Conservation (phyloP, 2,113 vertebrate species). For the Marcusenius ussheri region DNA sequence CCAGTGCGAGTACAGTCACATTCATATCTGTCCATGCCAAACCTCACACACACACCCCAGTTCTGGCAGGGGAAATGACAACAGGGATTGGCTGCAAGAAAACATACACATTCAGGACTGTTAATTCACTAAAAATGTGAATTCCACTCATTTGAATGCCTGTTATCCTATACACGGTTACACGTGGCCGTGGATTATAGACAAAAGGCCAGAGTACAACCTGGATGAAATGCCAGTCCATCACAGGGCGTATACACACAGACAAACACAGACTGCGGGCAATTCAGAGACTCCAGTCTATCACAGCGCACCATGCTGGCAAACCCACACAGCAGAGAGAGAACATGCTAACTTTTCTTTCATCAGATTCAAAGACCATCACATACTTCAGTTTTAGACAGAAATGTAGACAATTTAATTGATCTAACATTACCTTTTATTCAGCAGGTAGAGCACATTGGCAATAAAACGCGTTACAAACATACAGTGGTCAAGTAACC, state of each 20-base stretch:
- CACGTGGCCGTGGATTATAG: not conserved
- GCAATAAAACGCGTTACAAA: not conserved
- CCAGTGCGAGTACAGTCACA: constrained; percentile 89
- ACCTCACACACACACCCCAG: constrained; percentile 74
- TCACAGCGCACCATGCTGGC: not conserved
- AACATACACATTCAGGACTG: not conserved
- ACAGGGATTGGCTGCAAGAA: constrained; percentile 80
- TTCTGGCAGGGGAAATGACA: constrained; percentile 87
- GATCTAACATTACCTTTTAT: not conserved
- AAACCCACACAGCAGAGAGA: not conserved
- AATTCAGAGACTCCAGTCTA: not conserved
- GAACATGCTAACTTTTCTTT: not conserved
- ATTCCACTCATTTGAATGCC: not conserved
- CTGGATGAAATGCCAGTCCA: not conserved
- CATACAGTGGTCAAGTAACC: not conserved
- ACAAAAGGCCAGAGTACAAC: not conserved
- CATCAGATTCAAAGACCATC: not conserved
- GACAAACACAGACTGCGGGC: not conserved
- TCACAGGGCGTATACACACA: not conserved
- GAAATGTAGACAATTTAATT: not conserved
- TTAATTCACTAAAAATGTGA: not conserved
- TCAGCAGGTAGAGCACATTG: not conserved
- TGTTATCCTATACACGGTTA: not conserved
- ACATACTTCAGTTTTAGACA: not conserved
- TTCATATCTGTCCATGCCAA: constrained; percentile 61